A percentile compares a stretch with the other conserved stretches of the same genome.
Conservation (phyloP, 2,113 vertebrate species). For the Charina bottae region DNA sequence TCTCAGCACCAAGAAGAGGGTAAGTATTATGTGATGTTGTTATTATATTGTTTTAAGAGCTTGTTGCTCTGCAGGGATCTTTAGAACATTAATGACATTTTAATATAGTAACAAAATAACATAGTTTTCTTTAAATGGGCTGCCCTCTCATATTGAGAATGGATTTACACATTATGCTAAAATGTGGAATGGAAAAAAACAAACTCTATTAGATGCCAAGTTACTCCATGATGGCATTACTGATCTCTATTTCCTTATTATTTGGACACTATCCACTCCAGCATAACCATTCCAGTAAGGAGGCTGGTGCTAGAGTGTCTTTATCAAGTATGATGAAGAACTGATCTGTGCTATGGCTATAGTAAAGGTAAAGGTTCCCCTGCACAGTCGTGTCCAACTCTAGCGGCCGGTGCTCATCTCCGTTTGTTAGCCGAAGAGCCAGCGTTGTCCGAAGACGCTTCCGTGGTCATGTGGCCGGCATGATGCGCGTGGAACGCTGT, state of each 20-base stretch:
- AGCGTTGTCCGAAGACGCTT: too few species aligned
- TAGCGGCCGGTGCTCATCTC: too few species aligned
- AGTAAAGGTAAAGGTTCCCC: too few species aligned
- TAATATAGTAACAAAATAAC: conserved; percentile 1
- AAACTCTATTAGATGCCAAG: background rate
- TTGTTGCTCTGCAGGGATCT: too few species aligned
- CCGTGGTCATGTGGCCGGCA: too few species aligned
- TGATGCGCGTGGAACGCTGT: too few species aligned
- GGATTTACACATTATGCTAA: background rate
- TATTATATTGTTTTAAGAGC: too few species aligned
- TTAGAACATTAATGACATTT: background rate
- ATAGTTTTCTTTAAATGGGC: background rate
- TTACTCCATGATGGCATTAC: background rate
- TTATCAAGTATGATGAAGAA: background rate
- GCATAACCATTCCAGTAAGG: background rate
- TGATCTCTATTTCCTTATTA: background rate
- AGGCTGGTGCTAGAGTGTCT: background rate
- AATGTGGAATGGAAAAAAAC: background rate
- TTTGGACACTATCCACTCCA: background rate
- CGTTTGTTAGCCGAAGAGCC: too few species aligned
- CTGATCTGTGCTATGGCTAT: background rate
- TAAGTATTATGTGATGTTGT: background rate
- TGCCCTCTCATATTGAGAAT: background rate
- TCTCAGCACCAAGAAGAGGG: background rate
- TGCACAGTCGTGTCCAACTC: too few species aligned